phyloP scores from a whole-genome alignment of 2,888 invertebrate species.

The Rhingia rostrata region DNA sequence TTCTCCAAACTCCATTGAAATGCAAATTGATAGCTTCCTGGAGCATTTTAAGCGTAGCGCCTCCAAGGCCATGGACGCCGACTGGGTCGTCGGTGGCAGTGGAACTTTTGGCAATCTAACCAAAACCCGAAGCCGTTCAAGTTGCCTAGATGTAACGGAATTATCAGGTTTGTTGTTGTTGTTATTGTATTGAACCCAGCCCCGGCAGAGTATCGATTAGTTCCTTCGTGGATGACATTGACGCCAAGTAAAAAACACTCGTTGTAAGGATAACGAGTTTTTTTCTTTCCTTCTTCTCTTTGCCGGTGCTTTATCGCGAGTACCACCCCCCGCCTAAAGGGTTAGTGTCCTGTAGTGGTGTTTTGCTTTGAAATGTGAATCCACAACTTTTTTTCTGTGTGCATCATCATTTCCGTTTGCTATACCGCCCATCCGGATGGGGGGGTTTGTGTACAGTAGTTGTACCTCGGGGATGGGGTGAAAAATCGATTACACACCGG shows the following conservation, averaged over 20 bases:
- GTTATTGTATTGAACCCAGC: neutral
- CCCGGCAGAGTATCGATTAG: slow-evolving; percentile 57
- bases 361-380: slow-evolving; percentile 56
- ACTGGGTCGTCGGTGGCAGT: slow-evolving; percentile 77
- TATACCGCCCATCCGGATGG: slow-evolving; percentile 32
- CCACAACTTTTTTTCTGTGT: slow-evolving; percentile 21
- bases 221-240: slow-evolving; percentile 65
- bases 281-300: slow-evolving; percentile 1
- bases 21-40: slow-evolving; percentile 92
- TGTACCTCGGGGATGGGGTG: neutral
- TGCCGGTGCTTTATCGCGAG: slow-evolving; percentile 34
- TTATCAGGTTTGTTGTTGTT: slow-evolving; percentile 77
- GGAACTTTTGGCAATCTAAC: slow-evolving; percentile 65
- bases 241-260: slow-evolving; percentile 43
- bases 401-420: slow-evolving; percentile 52
- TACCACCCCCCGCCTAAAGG: slow-evolving; percentile 65
- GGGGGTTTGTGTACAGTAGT: neutral
- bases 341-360: slow-evolving; percentile 70
- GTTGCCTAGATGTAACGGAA: slow-evolving; percentile 80
- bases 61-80: slow-evolving; percentile 88
- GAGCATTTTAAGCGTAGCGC: slow-evolving; percentile 92
- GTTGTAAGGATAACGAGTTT: slow-evolving; percentile 25
- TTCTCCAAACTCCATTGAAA: slow-evolving; percentile 88
- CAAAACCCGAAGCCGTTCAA: slow-evolving; percentile 79
- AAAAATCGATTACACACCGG: slow-evolving; percentile 67